Base-by-base conservation (phyloP, 2,797 vertebrate species). In the Acrossocheilus fasciatus region DNA sequence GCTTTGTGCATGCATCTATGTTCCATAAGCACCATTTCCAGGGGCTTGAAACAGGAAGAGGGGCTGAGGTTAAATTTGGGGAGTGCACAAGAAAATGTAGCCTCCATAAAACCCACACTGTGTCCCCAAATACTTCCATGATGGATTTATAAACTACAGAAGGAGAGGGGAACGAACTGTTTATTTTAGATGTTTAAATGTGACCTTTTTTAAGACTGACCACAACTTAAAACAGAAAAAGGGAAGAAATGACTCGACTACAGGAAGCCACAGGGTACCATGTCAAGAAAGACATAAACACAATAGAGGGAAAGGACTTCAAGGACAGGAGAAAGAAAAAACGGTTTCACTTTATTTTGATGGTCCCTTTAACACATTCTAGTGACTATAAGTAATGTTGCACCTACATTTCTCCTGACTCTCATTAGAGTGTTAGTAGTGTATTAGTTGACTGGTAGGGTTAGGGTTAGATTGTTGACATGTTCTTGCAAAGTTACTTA, bases 71-170 rank as follows among this genome's bases (percentile, higher is more conserved):
- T 91, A 90, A 89, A 89, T 85, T 57, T 57, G n/a, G 79, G 88
- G 89, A 90, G 87, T 76, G 86, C 85, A 83, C 84, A 85, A 90
- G 89, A 92, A 93, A 92, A 91, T 86, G 66, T 88, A 87, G 90
- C 87, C 15, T 87, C 87, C 85, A 91, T 94, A 94, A 94, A 93
- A 93, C 89, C 91, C 75, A 88, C 52, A 11, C 41, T 59, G 62
- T 84, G 82, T 90, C 87, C 87, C 89, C 66, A 91, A 93, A 95
- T 94, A 91, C 90, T 90, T 93, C 68, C 87, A 85, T 93, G 93
- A 94, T 90, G 79, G 93, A 94, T 95, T 94, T 94, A 95, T 81
- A 92, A 91, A 93, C 90, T 91, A 80, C 79, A 87, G 83, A 83
- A 80, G 57, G 74, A 82, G 73, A 87, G 86, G 76, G 84, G 57